phyloP scores from a whole-genome alignment of 2,888 invertebrate genomes.

The Chrysolina americana region DNA sequence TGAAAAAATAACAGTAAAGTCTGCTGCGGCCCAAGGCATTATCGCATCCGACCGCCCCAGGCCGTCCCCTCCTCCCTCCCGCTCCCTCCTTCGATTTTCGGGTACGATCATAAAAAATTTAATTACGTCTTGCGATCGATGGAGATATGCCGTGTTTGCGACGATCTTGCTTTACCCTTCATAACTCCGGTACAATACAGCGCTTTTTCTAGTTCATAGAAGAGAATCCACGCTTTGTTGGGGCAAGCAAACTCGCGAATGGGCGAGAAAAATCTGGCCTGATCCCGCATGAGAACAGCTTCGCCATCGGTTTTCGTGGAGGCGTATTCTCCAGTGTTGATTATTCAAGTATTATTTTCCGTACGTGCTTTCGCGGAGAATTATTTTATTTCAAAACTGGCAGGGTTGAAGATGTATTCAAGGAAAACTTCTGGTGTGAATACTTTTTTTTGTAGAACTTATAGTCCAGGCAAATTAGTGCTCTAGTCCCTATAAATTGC shows the following conservation, averaged over 20 bases:
- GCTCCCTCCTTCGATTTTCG: neutral
- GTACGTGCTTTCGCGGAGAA: no score
- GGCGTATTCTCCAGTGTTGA: no score
- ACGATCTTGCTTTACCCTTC: neutral
- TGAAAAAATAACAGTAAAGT: constrained; percentile 6
- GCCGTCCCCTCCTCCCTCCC: neutral
- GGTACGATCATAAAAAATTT: constrained; percentile 10
- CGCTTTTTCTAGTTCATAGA: neutral
- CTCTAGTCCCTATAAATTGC: no score
- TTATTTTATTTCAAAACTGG: no score
- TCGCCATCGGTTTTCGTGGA: no score
- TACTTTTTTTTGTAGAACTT: no score
- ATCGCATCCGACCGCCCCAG: neutral
- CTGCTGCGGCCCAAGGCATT: neutral
- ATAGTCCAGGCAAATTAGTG: no score
- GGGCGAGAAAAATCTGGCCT: neutral
- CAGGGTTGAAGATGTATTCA: no score
- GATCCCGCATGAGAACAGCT: no score
- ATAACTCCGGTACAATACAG: neutral
- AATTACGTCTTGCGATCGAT: constrained; percentile 7
- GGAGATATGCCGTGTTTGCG: constrained; percentile 10
- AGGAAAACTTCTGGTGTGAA: no score
- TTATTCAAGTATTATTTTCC: no score
- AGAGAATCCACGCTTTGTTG: neutral
- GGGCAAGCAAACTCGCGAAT: neutral